phyloP scores from a whole-genome alignment of 2,888 invertebrate genomes.

The Coecobrya sp. region DNA sequence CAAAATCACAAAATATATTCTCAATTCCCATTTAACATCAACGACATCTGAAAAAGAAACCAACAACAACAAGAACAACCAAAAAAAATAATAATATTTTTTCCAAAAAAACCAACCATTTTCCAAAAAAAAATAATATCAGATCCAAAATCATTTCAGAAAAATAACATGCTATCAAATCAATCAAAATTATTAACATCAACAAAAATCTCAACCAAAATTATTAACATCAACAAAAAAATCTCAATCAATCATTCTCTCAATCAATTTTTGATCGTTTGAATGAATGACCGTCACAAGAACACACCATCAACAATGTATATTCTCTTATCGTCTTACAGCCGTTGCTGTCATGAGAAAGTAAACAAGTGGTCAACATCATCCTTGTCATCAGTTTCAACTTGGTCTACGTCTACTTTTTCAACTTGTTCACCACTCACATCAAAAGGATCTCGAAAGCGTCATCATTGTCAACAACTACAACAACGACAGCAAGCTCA shows the following conservation, averaged over 20 bases:
- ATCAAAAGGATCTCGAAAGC: conserved; percentile 56
- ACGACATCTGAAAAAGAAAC: not conserved
- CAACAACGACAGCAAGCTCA: conserved; percentile 33
- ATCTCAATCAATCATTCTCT: conserved; percentile 55
- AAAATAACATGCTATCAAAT: conserved; percentile 54
- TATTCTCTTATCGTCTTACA: conserved; percentile 83
- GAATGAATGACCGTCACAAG: conserved; percentile 66
- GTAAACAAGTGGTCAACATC: conserved; percentile 82
- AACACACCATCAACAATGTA: conserved; percentile 80
- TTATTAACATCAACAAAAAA: conserved; percentile 56
- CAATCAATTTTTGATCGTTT: conserved; percentile 71
- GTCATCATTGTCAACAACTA: conserved; percentile 2
- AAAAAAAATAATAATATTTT: conserved; percentile 62
- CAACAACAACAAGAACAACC: conserved; percentile 68
- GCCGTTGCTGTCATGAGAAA: conserved; percentile 85
- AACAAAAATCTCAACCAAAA: conserved; percentile 58
- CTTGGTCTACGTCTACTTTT: conserved; percentile 66
- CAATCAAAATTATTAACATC: conserved; percentile 52
- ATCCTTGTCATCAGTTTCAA: conserved; percentile 66
- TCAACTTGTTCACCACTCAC: conserved; percentile 62
- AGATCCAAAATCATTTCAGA: conserved; percentile 67
- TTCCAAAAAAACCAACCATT: too few relatives aligned
- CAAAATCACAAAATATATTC: conserved; percentile 37
- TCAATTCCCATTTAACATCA: conserved; percentile 55
- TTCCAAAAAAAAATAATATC: conserved; percentile 42